Evolutionary conservation across 2,113 vertebrate species (phyloP), one percentile per base, ranked within the genome.

Genomic region (Antechinus stuartii): DNA sequence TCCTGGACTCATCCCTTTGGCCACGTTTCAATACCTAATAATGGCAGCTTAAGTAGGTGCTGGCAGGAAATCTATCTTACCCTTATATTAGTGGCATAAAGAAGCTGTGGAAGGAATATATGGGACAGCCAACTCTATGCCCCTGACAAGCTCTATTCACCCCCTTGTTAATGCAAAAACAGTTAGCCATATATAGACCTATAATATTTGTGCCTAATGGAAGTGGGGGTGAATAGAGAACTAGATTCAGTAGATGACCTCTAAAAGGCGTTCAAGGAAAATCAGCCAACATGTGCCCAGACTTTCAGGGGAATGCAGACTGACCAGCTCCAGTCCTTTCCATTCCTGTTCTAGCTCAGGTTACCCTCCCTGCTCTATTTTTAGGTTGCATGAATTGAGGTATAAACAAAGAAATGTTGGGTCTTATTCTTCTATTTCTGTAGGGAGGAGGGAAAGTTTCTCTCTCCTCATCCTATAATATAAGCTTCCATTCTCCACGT

Each of bases 1-100:
- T 91, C 89, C 68, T 92, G 25, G 53, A 55, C 55, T 92, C 50
- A 68, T 91, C 57, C 54, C 50, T 10, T 52, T 96, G 92, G 14
- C 61, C 91, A 52, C 8, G 16, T 92, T 96, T 95, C 52, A 50
- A 53, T 23, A 89, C 42, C 26, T 24, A 68, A 42, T 90, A 47
- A 50, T 61, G 24, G 54, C 42, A 55, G 91, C n/a, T 42, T 42
- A 42, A 42, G 68, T 22, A 5, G 19, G 5, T 84, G n/a, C 47
- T 61, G n/a, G 25, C 23, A 25, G 4, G 90, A 52, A 76, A 52
- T 42, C 25, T 61, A 84, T 54, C 47, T 54, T 61, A 54, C 54
- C 89, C 93, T 47, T 11, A 54, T 46, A 91, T 50, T 91, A 68
- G 54, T 26, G 23, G 24, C 30, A 11, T 90, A 7, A 90, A 89